Evolutionary conservation across 2,888 invertebrate species (phyloP), one percentile per base, ranked within the genome.

Genomic region (Heliconius cydno): DNA sequence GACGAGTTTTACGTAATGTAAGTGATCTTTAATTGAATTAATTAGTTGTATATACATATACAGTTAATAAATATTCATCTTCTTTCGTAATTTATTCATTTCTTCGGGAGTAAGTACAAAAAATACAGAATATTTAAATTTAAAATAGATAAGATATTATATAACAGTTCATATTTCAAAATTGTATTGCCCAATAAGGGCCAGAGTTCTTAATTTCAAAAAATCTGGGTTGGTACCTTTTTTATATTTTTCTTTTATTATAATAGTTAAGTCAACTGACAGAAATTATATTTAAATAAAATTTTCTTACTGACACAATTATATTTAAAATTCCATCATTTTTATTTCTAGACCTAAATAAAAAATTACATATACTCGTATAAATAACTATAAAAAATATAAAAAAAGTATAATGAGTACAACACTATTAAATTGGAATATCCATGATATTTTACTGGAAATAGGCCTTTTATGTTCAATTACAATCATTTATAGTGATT

Each of bases 401-500:
- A 19, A 52, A 52, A 52, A 19, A 19, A 52, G 0, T 52, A 52
- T 22, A 52, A 52, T 9, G 19, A 52, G 22, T 7, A 52, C 52
- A 52, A 52, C 52, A 52, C 22, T 4, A 38, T 38, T 68, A 68
- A 15, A n/a, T 38, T 66, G 15, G 22, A n/a, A 68, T 68, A 68
- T 41, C 13, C n/a, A 25, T 13, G 38, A 68, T 6, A 41, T 38
- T 41, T 68, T 68, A 68, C 38, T 41, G 6, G 10, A 68, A 68
- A 13, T 68, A 68, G 68, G 15, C 25, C 10, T 68, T 38, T 41
- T 38, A 68, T 68, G 25, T 68, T 68, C 13, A 41, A 68, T 68
- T 41, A 41, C 15, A 68, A 7, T 41, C 25, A 4, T 41, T 41
- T 68, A 25, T 25, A n/a, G 15, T n/a, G n/a, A 41, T 68, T 68